Conservation (phyloP, 1,140 invertebrate species). For the Microplitis demolitor region DNA sequence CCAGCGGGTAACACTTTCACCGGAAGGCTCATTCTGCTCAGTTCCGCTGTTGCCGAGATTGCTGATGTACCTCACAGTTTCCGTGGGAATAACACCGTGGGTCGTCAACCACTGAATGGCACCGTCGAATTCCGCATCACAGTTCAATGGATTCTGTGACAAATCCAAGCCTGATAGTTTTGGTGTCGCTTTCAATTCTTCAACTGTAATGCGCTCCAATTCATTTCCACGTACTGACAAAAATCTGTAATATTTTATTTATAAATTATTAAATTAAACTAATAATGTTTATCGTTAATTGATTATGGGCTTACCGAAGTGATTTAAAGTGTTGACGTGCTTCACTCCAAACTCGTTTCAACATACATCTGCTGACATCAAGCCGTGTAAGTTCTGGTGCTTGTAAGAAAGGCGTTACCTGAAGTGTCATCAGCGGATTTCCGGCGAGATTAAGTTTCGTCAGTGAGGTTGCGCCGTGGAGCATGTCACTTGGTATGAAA, state of each 20-base stretch:
- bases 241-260: slow-evolving; percentile 36
- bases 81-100: slow-evolving; percentile 50
- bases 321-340: slow-evolving; percentile 44
- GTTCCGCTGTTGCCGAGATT: slow-evolving; percentile 28
- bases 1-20: slow-evolving; percentile 47
- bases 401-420: slow-evolving; percentile 68
- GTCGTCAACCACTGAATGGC: slow-evolving; percentile 56
- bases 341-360: slow-evolving; percentile 69
- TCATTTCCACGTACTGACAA: slow-evolving; percentile 51
- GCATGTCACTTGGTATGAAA: slow-evolving; percentile 65
- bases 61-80: slow-evolving; percentile 33
- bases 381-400: slow-evolving; percentile 63
- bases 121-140: slow-evolving; percentile 53
- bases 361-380: slow-evolving; percentile 70
- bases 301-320: slow-evolving; percentile 27
- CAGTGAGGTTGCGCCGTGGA: slow-evolving; percentile 63
- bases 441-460: slow-evolving; percentile 71
- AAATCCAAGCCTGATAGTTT: slow-evolving; percentile 53
- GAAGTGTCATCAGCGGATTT: slow-evolving; percentile 70
- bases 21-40: slow-evolving; percentile 24
- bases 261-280: background rate
- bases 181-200: slow-evolving; percentile 55
- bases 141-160: slow-evolving; percentile 55
- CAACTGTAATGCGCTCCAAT: slow-evolving; percentile 50
- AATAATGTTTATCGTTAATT: slow-evolving; percentile 6